These are phyloP conservation scores for Gnathonemus echidnorhynchus DNA, from an alignment of 2,113 vertebrate genomes.

Conservation along the genomic window DNA sequence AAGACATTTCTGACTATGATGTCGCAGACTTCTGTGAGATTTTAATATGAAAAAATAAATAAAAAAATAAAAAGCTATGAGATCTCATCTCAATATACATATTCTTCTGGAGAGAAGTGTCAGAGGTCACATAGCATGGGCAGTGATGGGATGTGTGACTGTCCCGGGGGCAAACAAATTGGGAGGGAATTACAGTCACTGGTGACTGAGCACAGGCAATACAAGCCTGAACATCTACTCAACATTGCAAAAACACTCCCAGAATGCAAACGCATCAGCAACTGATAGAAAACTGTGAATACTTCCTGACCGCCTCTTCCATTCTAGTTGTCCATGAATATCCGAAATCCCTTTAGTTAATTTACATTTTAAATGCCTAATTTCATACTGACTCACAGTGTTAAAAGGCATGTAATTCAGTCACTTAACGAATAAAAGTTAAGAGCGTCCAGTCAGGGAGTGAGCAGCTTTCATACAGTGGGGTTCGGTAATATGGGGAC, in stretches of 20 bases:
- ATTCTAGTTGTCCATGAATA: background rate
- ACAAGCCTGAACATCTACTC: background rate
- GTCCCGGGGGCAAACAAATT: background rate
- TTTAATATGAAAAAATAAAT: background rate
- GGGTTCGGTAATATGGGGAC: background rate
- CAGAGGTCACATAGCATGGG: background rate
- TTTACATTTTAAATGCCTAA: conserved; percentile 9
- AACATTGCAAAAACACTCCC: background rate
- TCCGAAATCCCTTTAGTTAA: background rate
- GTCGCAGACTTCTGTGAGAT: background rate
- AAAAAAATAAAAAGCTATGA: background rate
- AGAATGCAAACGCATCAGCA: background rate
- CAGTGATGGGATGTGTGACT: background rate
- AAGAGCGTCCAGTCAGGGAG: background rate
- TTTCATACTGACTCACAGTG: background rate
- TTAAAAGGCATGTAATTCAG: background rate
- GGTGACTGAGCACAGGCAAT: background rate
- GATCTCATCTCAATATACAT: background rate
- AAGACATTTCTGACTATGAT: background rate
- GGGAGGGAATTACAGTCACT: background rate
- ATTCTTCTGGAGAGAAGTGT: background rate
- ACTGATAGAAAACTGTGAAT: background rate
- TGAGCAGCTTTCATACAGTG: background rate
- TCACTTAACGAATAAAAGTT: background rate
- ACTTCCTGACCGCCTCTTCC: background rate